Evolutionary conservation across 2,113 vertebrate genomes (phyloP).

Genomic region (Cottus gobio): DNA sequence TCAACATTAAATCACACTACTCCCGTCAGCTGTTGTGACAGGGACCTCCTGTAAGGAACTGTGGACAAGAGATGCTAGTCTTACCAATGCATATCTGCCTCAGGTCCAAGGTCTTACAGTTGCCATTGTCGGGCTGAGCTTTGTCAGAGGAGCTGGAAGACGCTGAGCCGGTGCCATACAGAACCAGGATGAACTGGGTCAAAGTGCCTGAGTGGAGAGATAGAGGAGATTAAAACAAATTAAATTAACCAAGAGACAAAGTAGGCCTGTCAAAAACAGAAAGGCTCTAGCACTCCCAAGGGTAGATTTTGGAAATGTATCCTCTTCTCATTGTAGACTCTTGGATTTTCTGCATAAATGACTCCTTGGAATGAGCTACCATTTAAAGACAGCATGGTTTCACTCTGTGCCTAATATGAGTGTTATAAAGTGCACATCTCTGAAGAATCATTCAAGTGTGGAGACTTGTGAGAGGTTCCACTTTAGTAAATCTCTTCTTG

Average conservation of each 20-base stretch:
- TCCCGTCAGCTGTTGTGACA: slow-evolving; percentile 10
- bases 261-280: slow-evolving; percentile 49
- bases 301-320: slow-evolving; percentile 42
- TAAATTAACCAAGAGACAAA: slow-evolving; percentile 35
- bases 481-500: slow-evolving; percentile 39
- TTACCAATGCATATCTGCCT: slow-evolving; percentile 95
- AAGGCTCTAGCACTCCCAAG: slow-evolving; percentile 7
- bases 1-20: slow-evolving; percentile 12
- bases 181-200: slow-evolving; percentile 93
- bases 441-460: slow-evolving; percentile 28
- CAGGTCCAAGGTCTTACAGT: slow-evolving; percentile 92
- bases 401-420: slow-evolving; percentile 42
- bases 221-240: slow-evolving; percentile 20
- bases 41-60: slow-evolving; percentile 19
- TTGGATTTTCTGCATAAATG: slow-evolving; percentile 43
- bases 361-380: slow-evolving; percentile 38
- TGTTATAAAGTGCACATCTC: slow-evolving; percentile 41
- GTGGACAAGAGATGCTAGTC: slow-evolving; percentile 54
- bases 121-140: slow-evolving; percentile 82
- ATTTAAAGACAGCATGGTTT: slow-evolving; percentile 37
- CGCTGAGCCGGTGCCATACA: slow-evolving; percentile 88
- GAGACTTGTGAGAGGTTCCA: slow-evolving; percentile 37
- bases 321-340: slow-evolving; percentile 20
- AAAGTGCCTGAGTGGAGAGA: slow-evolving; percentile 86
- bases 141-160: slow-evolving; percentile 75